Base-by-base conservation (phyloP, 1,140 invertebrate genomes). In the Cydia amplana region DNA sequence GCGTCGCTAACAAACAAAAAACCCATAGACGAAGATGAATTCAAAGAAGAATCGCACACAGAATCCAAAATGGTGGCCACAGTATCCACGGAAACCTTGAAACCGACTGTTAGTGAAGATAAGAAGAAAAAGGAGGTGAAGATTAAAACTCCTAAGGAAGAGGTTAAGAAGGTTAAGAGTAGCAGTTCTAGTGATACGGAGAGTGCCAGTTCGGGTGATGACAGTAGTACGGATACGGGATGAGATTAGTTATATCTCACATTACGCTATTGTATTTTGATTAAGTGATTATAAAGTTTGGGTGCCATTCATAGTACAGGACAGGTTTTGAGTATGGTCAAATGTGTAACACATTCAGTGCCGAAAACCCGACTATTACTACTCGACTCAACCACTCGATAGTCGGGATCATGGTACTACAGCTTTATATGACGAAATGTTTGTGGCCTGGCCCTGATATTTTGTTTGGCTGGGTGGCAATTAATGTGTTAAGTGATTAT, bases 1-100 rank as follows among this genome's bases (percentile, higher is more conserved):
- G 87, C 93, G 70, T 91, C 93, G 0, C 78, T 94, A 79, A 94
- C 94, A 0, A 95, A 95, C 87, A 94, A 95, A 85, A 86, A 85
- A 75, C 94, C 93, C 20, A 87, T 94, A 43, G 94, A 94, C 77
- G 94, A 94, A 74, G 92, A 94, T 20, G 80, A 83, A 60, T 79
- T 83, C 16, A 83, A 83, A 28, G 64, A 85, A 1, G 84, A 88
- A 78, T 60, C 80, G 4, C 83, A 83, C 75, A 74, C 82, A 5
- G 84, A 90, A 75, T 89, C 89, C 0, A 93, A 92, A 87, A 93
- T 93, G 87, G 90, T 93, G 9, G 85, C 93, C 6, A 93, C 91
- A 1, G 91, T 93, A 1, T 93, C 93, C 1, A 93, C 92, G 4
- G 93, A 93, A 83, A 93, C 93, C 3, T 81, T 93, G 6, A 91